Evolutionary conservation across 2,797 vertebrate genomes (phyloP), one percentile per base, ranked within the genome.

Genomic region (Semotilus atromaculatus): DNA sequence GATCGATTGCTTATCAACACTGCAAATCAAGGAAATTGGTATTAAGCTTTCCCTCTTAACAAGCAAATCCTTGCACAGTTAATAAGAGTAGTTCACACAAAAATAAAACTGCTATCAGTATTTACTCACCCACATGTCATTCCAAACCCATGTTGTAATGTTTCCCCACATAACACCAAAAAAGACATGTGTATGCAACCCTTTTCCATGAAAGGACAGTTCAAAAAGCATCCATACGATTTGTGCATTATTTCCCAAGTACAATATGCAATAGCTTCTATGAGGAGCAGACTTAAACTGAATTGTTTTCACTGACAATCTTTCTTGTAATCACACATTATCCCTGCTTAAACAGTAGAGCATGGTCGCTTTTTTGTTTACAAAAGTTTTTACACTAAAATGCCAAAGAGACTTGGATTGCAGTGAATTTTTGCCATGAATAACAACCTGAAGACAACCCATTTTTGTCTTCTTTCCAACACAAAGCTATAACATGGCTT

Each of bases 1-100:
- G 26, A 71, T 84, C 53, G 74, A 84, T 84, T 71, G 19, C 62
- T 78, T 78, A 84, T 77, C 74, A 84, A 26, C 64, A 45, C 64
- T 21, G 64, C 23, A 83, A 67, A 75, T 75, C 45, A 26, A 14
- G 53, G 13, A 40, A 75, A 83, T 66, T 75, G n/a, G 43, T 53
- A 53, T 43, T 29, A 75, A 83, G 72, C 72, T 29, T 83, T 75
- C 16, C 60, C 23, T 51, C 58, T 75, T 53, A 51, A 83, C 43
- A 38, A 38, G 40, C 23, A 62, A 73, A 34, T 23, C 11, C 19
- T 5, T 45, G 40, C 26, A 64, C 23, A 48, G 31, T 51, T 75
- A 66, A 66, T 38, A 11, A 5, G 43, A 34, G 29, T 16, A 72
- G 10, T 7, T 72, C 36, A 16, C 26, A 13, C 55, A 40, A 40